phyloP scores from a whole-genome alignment of 2,797 vertebrate species.

The Pangasius djambal region DNA sequence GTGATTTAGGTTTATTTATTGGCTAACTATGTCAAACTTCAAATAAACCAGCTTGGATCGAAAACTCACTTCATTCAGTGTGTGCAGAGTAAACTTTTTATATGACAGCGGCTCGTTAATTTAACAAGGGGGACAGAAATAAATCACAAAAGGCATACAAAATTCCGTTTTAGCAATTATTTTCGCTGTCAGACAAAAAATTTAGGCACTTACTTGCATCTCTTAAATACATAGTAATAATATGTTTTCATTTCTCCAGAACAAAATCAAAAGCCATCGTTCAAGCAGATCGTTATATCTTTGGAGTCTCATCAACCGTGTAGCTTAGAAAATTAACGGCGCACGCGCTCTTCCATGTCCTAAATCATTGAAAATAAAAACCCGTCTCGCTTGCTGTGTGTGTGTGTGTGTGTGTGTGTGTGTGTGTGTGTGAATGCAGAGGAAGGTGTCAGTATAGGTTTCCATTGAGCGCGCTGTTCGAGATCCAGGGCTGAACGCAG shows the following conservation, averaged over 20 bases:
- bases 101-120: background rate
- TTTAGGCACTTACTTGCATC: slow-evolving; percentile 23
- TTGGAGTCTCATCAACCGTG: background rate
- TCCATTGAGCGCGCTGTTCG: slow-evolving; percentile 56
- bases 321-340: background rate
- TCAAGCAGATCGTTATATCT: background rate
- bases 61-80: background rate
- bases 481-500: slow-evolving; percentile 71
- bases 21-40: background rate
- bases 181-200: background rate
- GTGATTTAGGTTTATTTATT: slow-evolving; percentile 17
- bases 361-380: slow-evolving; percentile 2
- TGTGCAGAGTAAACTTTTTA: slow-evolving; percentile 5
- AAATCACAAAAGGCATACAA: background rate
- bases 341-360: slow-evolving; percentile 4
- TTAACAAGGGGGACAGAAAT: background rate
- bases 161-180: background rate
- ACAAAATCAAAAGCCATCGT: background rate
- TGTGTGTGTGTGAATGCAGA: background rate
- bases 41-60: background rate
- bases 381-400: background rate
- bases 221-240: slow-evolving; percentile 6
- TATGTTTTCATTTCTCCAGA: slow-evolving; percentile 10
- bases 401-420: background rate
- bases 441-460: slow-evolving; percentile 61